A percentile compares a stretch with the other conserved stretches of the same genome.
These are phyloP conservation scores for Pyrgilauda ruficollis DNA, from an alignment of 2,113 vertebrate species.

Conservation along the genomic window DNA sequence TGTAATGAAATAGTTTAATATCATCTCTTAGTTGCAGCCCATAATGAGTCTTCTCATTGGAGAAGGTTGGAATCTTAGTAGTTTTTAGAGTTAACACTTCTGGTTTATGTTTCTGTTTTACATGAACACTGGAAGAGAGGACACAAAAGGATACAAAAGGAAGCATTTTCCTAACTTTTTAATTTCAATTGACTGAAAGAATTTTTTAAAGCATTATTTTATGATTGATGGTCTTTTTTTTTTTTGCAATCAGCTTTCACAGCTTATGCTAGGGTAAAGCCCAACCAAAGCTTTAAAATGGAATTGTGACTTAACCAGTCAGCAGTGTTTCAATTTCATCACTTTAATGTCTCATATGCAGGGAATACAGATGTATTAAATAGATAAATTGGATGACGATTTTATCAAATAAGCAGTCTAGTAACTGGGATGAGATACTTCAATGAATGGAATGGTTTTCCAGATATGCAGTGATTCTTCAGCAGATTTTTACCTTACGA, in stretches of 20 bases:
- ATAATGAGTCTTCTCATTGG: neutral
- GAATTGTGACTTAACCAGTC: neutral
- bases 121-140: neutral
- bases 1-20: neutral
- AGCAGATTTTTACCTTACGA: neutral
- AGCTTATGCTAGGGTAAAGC: neutral
- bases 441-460: neutral
- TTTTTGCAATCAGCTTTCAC: neutral
- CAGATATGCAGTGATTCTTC: neutral
- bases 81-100: neutral
- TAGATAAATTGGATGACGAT: neutral
- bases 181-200: neutral
- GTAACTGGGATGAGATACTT: slow-evolving; percentile 1
- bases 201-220: neutral
- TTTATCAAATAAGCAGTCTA: slow-evolving; percentile 9
- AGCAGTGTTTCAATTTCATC: neutral
- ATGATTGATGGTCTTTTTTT: neutral
- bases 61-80: neutral
- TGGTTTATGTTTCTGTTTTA: neutral
- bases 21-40: neutral
- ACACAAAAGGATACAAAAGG: neutral
- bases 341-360: neutral
- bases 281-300: neutral
- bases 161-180: neutral
- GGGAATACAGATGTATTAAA: neutral